phyloP scores from a whole-genome alignment of 1,140 invertebrate species.

The Chymomyza costata region DNA sequence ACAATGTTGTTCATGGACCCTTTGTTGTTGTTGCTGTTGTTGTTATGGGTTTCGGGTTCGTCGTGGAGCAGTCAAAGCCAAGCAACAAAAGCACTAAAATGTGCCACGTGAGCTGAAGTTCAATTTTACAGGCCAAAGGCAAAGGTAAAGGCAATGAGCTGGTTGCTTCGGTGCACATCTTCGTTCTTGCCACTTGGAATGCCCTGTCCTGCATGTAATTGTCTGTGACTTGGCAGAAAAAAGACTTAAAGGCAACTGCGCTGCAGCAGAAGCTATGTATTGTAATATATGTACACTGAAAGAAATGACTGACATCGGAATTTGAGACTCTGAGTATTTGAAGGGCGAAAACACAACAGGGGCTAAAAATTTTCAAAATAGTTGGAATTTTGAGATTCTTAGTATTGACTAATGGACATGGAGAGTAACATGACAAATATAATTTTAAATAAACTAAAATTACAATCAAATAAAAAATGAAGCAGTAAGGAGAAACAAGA shows the following conservation, averaged over 20 bases:
- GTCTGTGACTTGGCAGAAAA: constrained; percentile 51
- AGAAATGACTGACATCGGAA: too few relatives aligned
- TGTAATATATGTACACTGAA: too few relatives aligned
- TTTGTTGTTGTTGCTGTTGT: constrained; percentile 12
- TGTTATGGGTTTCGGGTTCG: constrained; percentile 11
- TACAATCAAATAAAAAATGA: too few relatives aligned
- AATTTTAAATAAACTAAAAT: too few relatives aligned
- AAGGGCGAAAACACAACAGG: too few relatives aligned
- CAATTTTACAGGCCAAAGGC: constrained; percentile 34
- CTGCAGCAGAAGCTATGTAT: not conserved
- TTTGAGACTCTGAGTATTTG: too few relatives aligned
- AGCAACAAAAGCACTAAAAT: constrained; percentile 56
- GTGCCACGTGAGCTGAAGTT: constrained; percentile 68
- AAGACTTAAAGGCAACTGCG: not conserved
- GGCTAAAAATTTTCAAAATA: too few relatives aligned
- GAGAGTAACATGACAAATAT: too few relatives aligned
- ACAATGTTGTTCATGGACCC: constrained; percentile 1
- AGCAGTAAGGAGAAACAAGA: too few relatives aligned
- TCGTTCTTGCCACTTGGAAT: constrained; percentile 2
- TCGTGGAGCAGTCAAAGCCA: constrained; percentile 20
- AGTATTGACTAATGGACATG: too few relatives aligned
- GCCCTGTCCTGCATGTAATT: constrained; percentile 56
- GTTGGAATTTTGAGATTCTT: too few relatives aligned
- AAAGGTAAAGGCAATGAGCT: not conserved
- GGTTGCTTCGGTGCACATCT: not conserved